A percentile compares a stretch with the other conserved stretches of the same genome.
phyloP scores from a whole-genome alignment of 2,797 vertebrate species.

The Melanogrammus aeglefinus region DNA sequence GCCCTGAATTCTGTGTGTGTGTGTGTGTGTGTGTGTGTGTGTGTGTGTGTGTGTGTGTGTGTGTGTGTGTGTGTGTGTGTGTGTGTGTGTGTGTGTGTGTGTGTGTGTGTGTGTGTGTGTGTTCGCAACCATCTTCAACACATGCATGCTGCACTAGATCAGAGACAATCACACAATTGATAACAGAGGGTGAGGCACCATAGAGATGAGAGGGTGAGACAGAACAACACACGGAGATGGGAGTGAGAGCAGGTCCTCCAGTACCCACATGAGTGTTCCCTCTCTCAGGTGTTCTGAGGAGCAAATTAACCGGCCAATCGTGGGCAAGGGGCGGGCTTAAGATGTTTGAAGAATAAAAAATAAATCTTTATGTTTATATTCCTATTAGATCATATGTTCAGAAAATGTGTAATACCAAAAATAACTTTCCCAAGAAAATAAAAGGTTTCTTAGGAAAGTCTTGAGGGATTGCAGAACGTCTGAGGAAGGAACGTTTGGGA shows the following conservation, averaged over 20 bases:
- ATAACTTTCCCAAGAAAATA: too few species aligned
- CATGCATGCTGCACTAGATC: conserved; percentile 48
- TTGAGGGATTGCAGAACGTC: too few species aligned
- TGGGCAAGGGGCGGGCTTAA: too few species aligned
- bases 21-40: not conserved
- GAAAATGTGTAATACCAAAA: too few species aligned
- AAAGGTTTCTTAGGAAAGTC: too few species aligned
- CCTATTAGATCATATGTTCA: too few species aligned
- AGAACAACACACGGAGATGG: conserved; percentile 40
- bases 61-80: too few species aligned
- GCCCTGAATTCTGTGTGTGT: not conserved
- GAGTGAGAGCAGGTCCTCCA: conserved; percentile 42
- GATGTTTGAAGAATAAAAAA: too few species aligned
- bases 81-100: not conserved
- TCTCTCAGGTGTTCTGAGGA: too few species aligned
- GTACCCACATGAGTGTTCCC: not conserved
- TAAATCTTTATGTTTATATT: too few species aligned
- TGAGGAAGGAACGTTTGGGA: not conserved
- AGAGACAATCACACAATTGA: not conserved
- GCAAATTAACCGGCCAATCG: too few species aligned
- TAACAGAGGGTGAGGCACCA: conserved; percentile 16
- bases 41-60: too few species aligned
- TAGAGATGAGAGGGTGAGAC: conserved; percentile 42
- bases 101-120: not conserved
- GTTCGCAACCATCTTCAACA: conserved; percentile 11